Base-by-base conservation (phyloP, 2,888 invertebrate species). In the Kryphioiulus occultus region DNA sequence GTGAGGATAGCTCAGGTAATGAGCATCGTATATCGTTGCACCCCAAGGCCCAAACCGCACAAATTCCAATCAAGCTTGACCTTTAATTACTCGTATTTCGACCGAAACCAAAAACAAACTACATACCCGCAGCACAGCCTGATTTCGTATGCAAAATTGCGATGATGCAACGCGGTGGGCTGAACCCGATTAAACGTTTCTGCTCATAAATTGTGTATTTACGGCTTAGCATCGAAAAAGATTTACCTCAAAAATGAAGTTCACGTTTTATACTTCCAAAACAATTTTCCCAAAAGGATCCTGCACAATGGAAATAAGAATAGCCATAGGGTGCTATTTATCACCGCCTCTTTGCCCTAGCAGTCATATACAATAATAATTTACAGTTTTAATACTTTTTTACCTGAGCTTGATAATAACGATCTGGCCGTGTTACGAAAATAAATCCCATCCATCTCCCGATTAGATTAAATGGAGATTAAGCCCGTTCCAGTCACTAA, bases 241-340 rank as follows among this genome's bases (percentile, higher is more conserved):
- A 59, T 59, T 59, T 59, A 59, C 59, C 59, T n/a, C 59, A 59
- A 59, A 59, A 59, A 59, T 59, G n/a, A 59, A 68, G 68, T 68
- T 68, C 0, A n/a, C 26, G 10, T 68, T 68, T 68, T 26, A 26
- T 68, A 26, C 10, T 68, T 9, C 68, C 1, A 68, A 68, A 68
- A 22, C 22, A 5, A 68, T 10, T 68, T 68, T 68, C 68, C n/a
- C 68, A 68, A n/a, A 68, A n/a, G 68, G 68, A 5, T 59, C 59
- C n/a, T 0, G 53, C 4, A 0, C 26, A 22, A 26, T 26, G 22
- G 12, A 68, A 68, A 68, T 26, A 26, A 1, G 2, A 68, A 68
- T 68, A 2, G 26, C 68, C 68, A 68, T 10, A 26, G 22, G 68
- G 26, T 26, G 68, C 7, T 26, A 68, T 68, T 68, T 68, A 68